Conservation (phyloP, 2,113 vertebrate species). For the Laterallus jamaicensis region DNA sequence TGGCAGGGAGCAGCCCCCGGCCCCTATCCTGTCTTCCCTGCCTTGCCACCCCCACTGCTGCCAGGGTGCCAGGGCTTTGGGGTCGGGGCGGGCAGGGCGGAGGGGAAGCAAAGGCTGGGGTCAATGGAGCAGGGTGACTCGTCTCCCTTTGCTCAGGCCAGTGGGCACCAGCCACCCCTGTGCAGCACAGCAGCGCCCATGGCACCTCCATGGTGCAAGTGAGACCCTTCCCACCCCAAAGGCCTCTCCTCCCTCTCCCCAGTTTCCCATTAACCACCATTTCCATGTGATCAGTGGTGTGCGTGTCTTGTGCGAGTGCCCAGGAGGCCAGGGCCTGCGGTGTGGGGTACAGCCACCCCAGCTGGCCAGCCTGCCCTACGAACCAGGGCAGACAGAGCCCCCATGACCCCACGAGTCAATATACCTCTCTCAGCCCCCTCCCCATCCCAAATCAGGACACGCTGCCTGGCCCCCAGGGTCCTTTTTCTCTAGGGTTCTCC, state of each 20-base stretch:
- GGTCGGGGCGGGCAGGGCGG: too few relatives aligned
- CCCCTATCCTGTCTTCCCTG: slow-evolving; percentile 31
- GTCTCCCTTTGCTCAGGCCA: background rate
- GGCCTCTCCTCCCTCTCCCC: too few relatives aligned
- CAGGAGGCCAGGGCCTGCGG: background rate
- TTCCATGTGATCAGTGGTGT: slow-evolving; percentile 31
- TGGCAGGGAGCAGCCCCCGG: background rate
- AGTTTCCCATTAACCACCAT: background rate
- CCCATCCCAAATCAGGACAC: background rate
- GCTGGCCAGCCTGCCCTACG: background rate
- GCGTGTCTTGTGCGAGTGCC: background rate
- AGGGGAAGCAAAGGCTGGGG: background rate
- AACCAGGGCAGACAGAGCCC: background rate
- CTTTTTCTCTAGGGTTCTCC: slow-evolving; percentile 39
- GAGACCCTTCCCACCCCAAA: background rate
- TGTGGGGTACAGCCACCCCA: background rate
- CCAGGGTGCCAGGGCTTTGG: background rate
- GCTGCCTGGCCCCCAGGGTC: background rate
- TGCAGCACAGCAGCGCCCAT: background rate
- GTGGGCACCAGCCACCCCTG: background rate
- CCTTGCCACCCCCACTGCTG: background rate
- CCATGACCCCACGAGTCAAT: background rate
- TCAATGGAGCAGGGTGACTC: background rate
- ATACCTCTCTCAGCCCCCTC: background rate
- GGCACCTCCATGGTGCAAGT: background rate